Conservation (phyloP, 2,113 vertebrate genomes). For the Sapajus apella region DNA sequence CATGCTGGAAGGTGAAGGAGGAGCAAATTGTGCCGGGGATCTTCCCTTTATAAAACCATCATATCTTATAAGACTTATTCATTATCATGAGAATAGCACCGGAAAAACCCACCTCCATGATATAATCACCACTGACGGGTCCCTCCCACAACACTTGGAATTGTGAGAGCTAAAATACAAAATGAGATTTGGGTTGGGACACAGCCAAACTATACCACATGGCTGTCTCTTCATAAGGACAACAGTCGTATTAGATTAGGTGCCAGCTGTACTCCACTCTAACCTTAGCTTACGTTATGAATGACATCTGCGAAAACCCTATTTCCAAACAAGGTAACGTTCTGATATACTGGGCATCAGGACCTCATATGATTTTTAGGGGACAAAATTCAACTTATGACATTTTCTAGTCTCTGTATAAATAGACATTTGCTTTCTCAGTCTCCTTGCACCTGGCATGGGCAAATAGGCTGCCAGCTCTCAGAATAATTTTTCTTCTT, state of each 20-base stretch:
- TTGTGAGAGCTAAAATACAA: too few relatives aligned
- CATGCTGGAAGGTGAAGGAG: too few relatives aligned
- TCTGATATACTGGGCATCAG: background rate
- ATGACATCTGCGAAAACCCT: background rate
- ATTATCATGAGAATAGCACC: too few relatives aligned
- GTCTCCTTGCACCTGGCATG: background rate
- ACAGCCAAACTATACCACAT: background rate
- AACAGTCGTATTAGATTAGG: background rate
- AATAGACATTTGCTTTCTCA: background rate
- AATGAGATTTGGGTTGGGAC: too few relatives aligned
- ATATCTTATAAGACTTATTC: too few relatives aligned
- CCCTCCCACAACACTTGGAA: too few relatives aligned
- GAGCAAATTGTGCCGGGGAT: too few relatives aligned
- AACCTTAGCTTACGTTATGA: background rate
- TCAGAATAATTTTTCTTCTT: background rate
- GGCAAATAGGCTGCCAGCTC: background rate
- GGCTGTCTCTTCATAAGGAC: background rate
- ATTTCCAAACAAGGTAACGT: background rate
- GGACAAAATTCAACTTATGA: background rate
- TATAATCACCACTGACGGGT: too few relatives aligned
- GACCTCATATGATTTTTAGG: background rate
- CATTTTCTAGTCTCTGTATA: background rate
- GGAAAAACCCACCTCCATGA: too few relatives aligned
- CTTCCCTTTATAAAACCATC: too few relatives aligned
- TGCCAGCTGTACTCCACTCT: background rate